These are phyloP conservation scores for Leuctra nigra DNA, from an alignment of 2,888 invertebrate genomes.

Conservation along the genomic window DNA sequence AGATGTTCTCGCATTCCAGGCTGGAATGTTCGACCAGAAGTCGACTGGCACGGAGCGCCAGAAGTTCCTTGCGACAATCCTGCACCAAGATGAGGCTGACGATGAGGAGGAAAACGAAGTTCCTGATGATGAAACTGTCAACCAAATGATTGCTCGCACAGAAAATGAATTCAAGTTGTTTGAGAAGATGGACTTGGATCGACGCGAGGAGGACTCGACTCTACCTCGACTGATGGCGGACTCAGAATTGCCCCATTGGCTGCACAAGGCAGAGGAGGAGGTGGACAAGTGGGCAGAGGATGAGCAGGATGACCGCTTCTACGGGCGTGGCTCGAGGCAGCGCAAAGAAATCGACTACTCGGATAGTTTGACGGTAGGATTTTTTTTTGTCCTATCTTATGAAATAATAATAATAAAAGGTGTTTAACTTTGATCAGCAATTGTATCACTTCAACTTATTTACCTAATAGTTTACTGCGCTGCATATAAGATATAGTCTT, in stretches of 20 bases:
- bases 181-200: conserved; percentile 50
- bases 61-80: conserved; percentile 49
- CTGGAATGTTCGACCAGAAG: conserved; percentile 59
- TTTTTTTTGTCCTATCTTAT: too few relatives aligned
- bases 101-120: conserved; percentile 55
- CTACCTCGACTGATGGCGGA: conserved; percentile 53
- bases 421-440: too few relatives aligned
- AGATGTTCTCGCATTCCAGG: too few relatives aligned
- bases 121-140: conserved; percentile 58
- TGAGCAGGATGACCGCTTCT: conserved; percentile 35
- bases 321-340: conserved; percentile 47
- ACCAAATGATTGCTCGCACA: conserved; percentile 55
- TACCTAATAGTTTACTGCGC: too few relatives aligned
- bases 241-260: conserved; percentile 51
- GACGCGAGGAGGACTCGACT: conserved; percentile 43
- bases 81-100: conserved; percentile 46
- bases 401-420: too few relatives aligned
- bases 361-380: conserved; percentile 50
- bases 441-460: too few relatives aligned
- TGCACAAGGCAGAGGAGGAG: conserved; percentile 37
- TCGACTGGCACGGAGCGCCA: conserved; percentile 53
- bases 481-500: too few relatives aligned
- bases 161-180: conserved; percentile 54
- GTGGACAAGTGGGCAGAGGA: conserved; percentile 37
- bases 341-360: conserved; percentile 53